Base-by-base conservation (phyloP, 2,113 vertebrate genomes). In the Phaethornis superciliosus region DNA sequence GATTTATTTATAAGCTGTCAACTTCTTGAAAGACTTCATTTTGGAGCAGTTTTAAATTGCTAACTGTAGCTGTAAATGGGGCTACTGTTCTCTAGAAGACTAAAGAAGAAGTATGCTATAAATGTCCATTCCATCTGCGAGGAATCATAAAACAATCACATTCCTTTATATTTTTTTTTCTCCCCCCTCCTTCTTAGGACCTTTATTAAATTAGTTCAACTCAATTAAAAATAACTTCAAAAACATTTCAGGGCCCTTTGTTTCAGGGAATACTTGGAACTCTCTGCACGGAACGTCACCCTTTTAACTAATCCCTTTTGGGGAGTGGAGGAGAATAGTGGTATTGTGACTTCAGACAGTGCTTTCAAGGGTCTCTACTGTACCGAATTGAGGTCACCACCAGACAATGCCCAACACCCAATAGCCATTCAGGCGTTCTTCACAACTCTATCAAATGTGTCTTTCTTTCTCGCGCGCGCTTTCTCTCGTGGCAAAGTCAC, bases 311-410 rank as follows among this genome's bases (percentile, higher is more conserved):
- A 99, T 99, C 99, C 98, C 98, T 98, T 99, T 98, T 98, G 98
- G 98, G 98, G 98, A 98, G 98, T 69, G 58, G 97, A 98, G 98
- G 98, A 99, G 99, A 99, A 99, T 99, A 96, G 98, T 98, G 97
- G 98, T 97, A 99, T 99, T 99, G 99, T 99, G 98, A 98, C 98
- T 97, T 97, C 97, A 99, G 98, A 99, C 99, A 98, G 98, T 98
- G 98, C 98, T 98, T 98, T 99, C 98, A 99, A 99, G 98, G 99
- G 98, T 98, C 98, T 98, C 98, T 99, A 99, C 99, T 99, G 99
- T 99, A 99, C 99, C 98, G 99, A 99, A 99, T 99, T 99, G 99
- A 99, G 99, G 99, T 99, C 99, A 99, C 97, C 6, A 63, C 94
- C 97, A 99, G 98, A 99, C 99, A 99, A 99, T 99, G 98, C 98